Percentiles rank a stretch among this genome's conserved stretches.
These are phyloP conservation scores for Triplophysa bombifrons DNA, from an alignment of 2,797 vertebrate genomes.

Conservation along the genomic window DNA sequence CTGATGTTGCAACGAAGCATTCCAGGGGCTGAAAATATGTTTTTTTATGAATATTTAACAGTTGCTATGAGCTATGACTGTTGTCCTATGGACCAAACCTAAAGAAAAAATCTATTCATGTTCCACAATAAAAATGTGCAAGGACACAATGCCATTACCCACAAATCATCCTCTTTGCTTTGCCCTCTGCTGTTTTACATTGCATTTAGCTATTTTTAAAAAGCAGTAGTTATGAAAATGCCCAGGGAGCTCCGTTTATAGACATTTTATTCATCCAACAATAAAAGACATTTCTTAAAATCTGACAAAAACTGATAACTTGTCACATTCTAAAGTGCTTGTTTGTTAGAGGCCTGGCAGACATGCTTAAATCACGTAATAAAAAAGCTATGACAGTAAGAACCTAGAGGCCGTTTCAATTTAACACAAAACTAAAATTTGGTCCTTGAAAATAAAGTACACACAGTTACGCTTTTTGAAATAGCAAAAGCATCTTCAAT, in stretches of 20 bases:
- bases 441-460: slow-evolving; percentile 17
- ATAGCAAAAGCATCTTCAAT: background rate
- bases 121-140: too few species aligned
- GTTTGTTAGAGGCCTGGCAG: slow-evolving; percentile 28
- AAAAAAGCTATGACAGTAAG: slow-evolving; percentile 16
- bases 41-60: too few species aligned
- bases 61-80: too few species aligned
- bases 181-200: background rate
- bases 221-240: background rate
- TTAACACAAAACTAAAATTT: slow-evolving; percentile 7
- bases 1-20: too few species aligned
- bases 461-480: slow-evolving; percentile 1
- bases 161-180: background rate
- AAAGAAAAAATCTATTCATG: too few species aligned
- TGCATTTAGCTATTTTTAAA: background rate
- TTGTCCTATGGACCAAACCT: too few species aligned
- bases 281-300: slow-evolving; percentile 17
- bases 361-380: slow-evolving; percentile 35
- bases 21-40: too few species aligned
- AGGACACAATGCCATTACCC: too few species aligned
- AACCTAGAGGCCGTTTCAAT: background rate
- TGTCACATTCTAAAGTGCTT: slow-evolving; percentile 36
- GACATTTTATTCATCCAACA: slow-evolving; percentile 30
- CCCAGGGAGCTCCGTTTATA: background rate
- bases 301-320: slow-evolving; percentile 30